phyloP scores from a whole-genome alignment of 1,140 invertebrate genomes.

The Drosophila nannoptera region DNA sequence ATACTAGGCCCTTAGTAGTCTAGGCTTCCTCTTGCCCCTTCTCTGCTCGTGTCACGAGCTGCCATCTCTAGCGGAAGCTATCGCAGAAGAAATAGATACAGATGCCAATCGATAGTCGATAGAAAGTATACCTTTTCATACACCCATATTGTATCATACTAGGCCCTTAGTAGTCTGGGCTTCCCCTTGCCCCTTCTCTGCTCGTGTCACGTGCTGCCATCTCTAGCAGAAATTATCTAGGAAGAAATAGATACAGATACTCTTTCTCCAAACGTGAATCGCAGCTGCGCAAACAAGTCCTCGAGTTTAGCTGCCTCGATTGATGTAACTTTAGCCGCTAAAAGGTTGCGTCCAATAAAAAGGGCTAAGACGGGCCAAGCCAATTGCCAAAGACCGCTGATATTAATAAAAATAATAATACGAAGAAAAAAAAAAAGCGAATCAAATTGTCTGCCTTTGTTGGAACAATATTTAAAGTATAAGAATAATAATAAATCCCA shows the following conservation, averaged over 20 bases:
- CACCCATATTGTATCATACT: too few relatives aligned
- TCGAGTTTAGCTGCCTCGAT: constrained; percentile 51
- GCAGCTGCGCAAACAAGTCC: constrained; percentile 68
- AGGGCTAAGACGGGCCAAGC: constrained; percentile 42
- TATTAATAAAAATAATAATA: not conserved
- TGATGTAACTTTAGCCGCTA: constrained; percentile 70
- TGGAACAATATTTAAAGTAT: constrained; percentile 74
- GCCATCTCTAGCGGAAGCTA: not conserved
- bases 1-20: not conserved
- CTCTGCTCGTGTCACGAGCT: not conserved
- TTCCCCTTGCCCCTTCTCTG: not conserved
- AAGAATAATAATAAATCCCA: constrained; percentile 76
- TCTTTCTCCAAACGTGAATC: constrained; percentile 23
- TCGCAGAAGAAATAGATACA: not conserved
- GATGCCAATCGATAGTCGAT: not conserved
- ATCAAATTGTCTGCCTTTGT: constrained; percentile 46
- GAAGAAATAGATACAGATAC: constrained; percentile 61
- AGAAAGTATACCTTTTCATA: too few relatives aligned
- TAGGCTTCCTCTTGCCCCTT: too few relatives aligned
- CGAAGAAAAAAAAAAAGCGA: constrained; percentile 10
- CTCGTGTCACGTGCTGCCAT: constrained; percentile 11
- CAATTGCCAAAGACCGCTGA: constrained; percentile 29
- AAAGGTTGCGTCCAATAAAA: constrained; percentile 52
- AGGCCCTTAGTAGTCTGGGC: not conserved
- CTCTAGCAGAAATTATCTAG: constrained; percentile 50